A percentile compares a stretch with the other conserved stretches of the same genome.
phyloP scores from a whole-genome alignment of 2,797 vertebrate species.

The Myotis pilosus region DNA sequence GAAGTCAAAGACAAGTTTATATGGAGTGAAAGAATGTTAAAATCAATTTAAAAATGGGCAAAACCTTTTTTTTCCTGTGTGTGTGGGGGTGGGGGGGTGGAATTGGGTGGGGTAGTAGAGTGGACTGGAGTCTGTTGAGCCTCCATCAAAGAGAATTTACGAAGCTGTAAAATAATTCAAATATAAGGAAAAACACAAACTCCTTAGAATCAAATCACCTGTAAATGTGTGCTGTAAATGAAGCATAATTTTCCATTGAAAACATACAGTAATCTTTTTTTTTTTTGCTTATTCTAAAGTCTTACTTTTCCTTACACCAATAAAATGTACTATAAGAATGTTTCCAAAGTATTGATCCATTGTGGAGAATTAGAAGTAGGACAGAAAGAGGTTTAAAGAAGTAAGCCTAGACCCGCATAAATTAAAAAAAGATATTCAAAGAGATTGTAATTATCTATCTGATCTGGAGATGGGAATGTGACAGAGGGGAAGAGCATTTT shows the following conservation, averaged over 20 bases:
- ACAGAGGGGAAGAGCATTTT: not conserved
- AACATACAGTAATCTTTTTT: not conserved
- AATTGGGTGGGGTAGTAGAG: not conserved
- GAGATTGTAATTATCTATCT: not conserved
- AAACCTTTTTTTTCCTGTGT: not conserved
- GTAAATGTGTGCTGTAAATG: not conserved
- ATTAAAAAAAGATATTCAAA: constrained; percentile 3
- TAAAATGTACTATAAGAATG: not conserved
- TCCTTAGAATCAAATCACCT: not conserved
- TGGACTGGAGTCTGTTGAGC: not conserved
- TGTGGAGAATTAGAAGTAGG: not conserved
- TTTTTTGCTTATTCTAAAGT: not conserved
- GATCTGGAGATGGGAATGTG: not conserved
- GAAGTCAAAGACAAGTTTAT: constrained; percentile 10
- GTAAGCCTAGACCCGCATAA: not conserved
- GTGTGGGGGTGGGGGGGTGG: not conserved
- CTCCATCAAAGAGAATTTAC: not conserved
- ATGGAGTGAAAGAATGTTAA: not conserved
- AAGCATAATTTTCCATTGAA: not conserved
- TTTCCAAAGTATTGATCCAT: constrained; percentile 16
- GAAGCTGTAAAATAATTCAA: not conserved
- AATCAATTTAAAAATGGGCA: not conserved
- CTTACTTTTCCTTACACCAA: not conserved
- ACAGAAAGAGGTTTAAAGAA: not conserved
- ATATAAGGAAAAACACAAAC: constrained; percentile 1